Conservation (phyloP, 2,113 vertebrate genomes). For the Lampris incognitus region DNA sequence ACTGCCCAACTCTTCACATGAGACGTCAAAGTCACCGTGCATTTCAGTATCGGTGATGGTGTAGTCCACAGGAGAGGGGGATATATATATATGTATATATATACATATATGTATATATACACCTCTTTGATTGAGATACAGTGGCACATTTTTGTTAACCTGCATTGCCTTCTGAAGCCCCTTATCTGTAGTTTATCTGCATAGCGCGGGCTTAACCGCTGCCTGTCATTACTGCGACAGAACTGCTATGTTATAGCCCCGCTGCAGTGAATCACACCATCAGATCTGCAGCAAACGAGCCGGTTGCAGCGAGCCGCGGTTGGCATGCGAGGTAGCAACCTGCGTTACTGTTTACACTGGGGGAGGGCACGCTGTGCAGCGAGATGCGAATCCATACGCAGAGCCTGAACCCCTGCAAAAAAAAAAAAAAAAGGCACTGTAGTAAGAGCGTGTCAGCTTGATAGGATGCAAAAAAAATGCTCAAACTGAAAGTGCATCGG, state of each 20-base stretch:
- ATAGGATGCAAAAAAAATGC: constrained; percentile 18
- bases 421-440: constrained; percentile 10
- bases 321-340: constrained; percentile 37
- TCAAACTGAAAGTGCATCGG: constrained; percentile 5
- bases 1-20: constrained; percentile 57
- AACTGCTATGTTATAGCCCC: constrained; percentile 34
- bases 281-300: constrained; percentile 51
- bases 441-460: background rate
- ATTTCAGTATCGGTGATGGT: constrained; percentile 43
- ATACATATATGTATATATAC: no score
- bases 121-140: no score
- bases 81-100: background rate
- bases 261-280: constrained; percentile 52
- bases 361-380: constrained; percentile 13
- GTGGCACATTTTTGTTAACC: no score
- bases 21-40: constrained; percentile 44
- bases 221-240: constrained; percentile 20
- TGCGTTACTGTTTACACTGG: constrained; percentile 38
- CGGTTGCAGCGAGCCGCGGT: background rate
- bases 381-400: constrained; percentile 21
- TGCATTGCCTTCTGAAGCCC: no score
- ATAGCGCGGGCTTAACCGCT: constrained; percentile 42
- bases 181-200: constrained; percentile 52
- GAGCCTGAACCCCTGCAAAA: constrained; percentile 16
- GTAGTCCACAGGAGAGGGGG: constrained; percentile 52